Conservation (phyloP, 2,888 invertebrate genomes). For the Mesoligia furuncula region DNA sequence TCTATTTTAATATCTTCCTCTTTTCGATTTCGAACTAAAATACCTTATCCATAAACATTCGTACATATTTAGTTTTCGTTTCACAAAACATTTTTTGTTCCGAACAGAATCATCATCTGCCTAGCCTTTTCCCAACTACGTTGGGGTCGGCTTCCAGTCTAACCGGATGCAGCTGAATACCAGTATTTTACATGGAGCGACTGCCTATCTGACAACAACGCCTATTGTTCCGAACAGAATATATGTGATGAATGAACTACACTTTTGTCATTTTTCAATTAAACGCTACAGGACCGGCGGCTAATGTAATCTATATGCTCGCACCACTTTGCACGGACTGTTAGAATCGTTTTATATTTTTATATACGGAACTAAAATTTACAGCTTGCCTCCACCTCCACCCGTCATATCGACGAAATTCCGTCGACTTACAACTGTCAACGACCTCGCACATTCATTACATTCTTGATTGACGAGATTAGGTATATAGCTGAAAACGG, state of each 20-base stretch:
- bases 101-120: constrained; percentile 16
- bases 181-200: too few species aligned
- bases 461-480: constrained; percentile 43
- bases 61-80: constrained; percentile 8
- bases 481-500: constrained; percentile 27
- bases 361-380: constrained; percentile 57
- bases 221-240: constrained; percentile 13
- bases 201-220: too few species aligned
- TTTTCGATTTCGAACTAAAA: not conserved
- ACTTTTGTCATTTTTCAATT: constrained; percentile 63
- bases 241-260: constrained; percentile 37
- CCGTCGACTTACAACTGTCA: constrained; percentile 33
- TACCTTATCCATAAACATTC: not conserved
- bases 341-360: constrained; percentile 61
- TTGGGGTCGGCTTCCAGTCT: too few species aligned
- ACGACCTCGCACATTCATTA: constrained; percentile 40
- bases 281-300: constrained; percentile 46
- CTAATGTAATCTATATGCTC: constrained; percentile 65
- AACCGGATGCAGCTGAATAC: too few species aligned
- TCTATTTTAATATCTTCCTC: not conserved
- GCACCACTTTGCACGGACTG: constrained; percentile 60
- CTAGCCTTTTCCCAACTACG: too few species aligned
- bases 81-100: constrained; percentile 28
- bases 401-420: constrained; percentile 54
- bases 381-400: constrained; percentile 25